Base-by-base conservation (phyloP, 2,888 invertebrate genomes). In the Drosophila dives region DNA sequence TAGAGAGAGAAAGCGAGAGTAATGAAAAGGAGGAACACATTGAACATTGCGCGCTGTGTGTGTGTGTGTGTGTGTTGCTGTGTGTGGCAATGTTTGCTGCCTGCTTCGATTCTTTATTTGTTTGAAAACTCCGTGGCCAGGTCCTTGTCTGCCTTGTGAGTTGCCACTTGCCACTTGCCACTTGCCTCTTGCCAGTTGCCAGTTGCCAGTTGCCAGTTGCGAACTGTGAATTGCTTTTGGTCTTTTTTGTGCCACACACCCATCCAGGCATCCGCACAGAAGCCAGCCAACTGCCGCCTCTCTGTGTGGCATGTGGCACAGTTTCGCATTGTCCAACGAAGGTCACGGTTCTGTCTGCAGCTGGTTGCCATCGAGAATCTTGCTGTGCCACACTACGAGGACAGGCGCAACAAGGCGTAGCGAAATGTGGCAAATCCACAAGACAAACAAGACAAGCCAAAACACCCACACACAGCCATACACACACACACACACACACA, bases 291-390 rank as follows among this genome's bases (percentile, higher is more conserved):
- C 20, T 8, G 32, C 33, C 15, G 12, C 17, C 23, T 29, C 32
- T 15, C 33, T 11, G 26, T 26, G 29, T n/a, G 71, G 70, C 76
- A 75, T 75, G 80, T 80, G 80, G 76, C 77, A 77, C 77, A 77
- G 71, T 80, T 77, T 80, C 76, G 60, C 65, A 77, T 70, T 70
- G 77, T 80, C 77, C 77, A 80, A 42, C 53, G 71, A 76, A 77
- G 77, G 77, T 77, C 80, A 80, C 50, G 76, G 50, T 4, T 29
- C 60, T 64, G 63, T 70, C 76, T 75, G 59, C 76, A 63, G 59
- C 54, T 55, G 64, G 70, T 63, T 75, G 70, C 53, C 70, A 75
- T 73, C 73, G 59, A 55, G 66, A 66, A 26, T 53, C 42, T 48
- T 33, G 12, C 49, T 11, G 38, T 65, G 36, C 36, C 34, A 17